phyloP scores from a whole-genome alignment of 2,888 invertebrate genomes.

The Pachydiplax longipennis region DNA sequence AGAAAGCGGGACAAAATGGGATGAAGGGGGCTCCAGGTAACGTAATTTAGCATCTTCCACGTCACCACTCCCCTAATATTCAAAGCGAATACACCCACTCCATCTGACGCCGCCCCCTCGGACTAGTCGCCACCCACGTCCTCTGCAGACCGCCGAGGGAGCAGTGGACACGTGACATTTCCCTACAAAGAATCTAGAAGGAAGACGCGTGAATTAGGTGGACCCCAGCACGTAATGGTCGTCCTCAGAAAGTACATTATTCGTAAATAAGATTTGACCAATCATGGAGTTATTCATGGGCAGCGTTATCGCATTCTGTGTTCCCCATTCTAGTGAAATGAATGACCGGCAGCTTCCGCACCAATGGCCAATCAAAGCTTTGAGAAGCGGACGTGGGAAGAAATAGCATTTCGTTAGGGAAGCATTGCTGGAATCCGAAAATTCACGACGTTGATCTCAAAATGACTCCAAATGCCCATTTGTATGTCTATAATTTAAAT shows the following conservation, averaged over 20 bases:
- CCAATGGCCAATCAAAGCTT: no score
- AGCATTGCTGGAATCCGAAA: no score
- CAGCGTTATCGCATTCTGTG: no score
- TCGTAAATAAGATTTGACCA: background rate
- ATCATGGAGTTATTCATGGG: no score
- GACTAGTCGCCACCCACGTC: background rate
- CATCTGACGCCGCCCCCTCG: background rate
- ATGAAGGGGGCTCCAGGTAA: background rate
- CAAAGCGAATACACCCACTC: background rate
- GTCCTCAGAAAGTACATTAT: background rate
- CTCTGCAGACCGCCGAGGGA: background rate
- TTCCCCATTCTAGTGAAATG: no score
- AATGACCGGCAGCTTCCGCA: no score
- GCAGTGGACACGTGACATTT: conserved; percentile 18
- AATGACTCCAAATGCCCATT: no score
- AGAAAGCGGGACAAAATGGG: background rate
- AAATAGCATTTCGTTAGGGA: no score
- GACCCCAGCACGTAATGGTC: background rate
- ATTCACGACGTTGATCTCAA: no score
- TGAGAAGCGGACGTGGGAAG: no score
- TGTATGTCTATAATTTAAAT: no score
- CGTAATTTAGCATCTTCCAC: conserved; percentile 15
- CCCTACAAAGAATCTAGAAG: background rate
- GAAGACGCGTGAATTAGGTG: background rate
- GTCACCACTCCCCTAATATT: conserved; percentile 8